Evolutionary conservation across 1,140 invertebrate species (phyloP).

Genomic region (Conus ventricosus): DNA sequence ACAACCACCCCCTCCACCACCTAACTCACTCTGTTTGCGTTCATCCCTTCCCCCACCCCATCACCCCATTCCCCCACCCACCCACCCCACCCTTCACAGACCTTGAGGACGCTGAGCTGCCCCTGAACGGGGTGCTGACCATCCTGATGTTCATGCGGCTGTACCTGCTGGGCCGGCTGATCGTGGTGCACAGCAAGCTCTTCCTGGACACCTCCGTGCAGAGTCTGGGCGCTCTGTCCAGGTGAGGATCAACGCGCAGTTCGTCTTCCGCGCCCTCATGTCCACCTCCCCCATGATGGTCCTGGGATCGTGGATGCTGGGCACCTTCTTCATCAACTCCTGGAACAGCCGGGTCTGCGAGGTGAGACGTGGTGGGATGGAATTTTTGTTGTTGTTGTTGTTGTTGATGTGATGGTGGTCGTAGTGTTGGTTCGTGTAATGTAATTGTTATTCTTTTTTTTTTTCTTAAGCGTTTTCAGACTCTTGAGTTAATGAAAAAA

Average conservation of each 20-base stretch:
- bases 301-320: conserved; percentile 62
- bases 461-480: too few relatives aligned
- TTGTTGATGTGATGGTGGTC: too few relatives aligned
- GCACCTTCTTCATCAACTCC: conserved; percentile 64
- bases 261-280: conserved; percentile 73
- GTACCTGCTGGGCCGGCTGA: conserved; percentile 68
- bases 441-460: too few relatives aligned
- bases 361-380: background rate
- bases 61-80: too few relatives aligned
- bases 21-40: too few relatives aligned
- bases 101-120: conserved; percentile 47
- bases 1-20: too few relatives aligned
- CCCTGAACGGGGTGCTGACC: conserved; percentile 66
- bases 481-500: too few relatives aligned
- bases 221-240: conserved; percentile 70
- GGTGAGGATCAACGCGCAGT: conserved; percentile 70
- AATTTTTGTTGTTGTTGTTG: conserved; percentile 38
- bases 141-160: conserved; percentile 71
- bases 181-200: conserved; percentile 70
- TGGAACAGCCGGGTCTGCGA: conserved; percentile 69
- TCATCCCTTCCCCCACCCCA: too few relatives aligned
- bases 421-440: too few relatives aligned
- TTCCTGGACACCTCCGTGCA: conserved; percentile 71
- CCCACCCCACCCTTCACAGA: background rate
- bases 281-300: conserved; percentile 66